Evolutionary conservation across 2,797 vertebrate genomes (phyloP), one percentile per base, ranked within the genome.

Genomic region (Pelochelys cantorii): DNA sequence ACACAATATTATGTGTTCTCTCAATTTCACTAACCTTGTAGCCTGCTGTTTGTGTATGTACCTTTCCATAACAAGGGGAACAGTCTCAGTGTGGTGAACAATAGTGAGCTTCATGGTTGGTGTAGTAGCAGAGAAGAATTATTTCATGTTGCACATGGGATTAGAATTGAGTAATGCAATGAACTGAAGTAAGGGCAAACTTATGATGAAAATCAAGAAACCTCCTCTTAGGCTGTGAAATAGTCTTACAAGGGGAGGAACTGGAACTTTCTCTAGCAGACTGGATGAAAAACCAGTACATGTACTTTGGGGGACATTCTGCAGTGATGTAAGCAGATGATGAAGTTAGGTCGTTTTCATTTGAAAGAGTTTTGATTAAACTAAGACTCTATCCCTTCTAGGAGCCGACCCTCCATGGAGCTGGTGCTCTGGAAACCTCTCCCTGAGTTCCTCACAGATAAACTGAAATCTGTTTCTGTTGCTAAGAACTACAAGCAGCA

Each of bases 401-500:
- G 98, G 98, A 98, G 97, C 96, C 98, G 98, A 93, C 98, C 98
- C 79, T 98, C 98, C 59, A 98, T 98, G 98, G 98, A 98, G 93
- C 96, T 98, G 81, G 98, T 98, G 85, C 97, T 98, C 92, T 98
- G 98, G 98, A 98, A 98, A 96, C 98, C 98, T 90, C 98, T 98
- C 79, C 98, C 98, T 78, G 98, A 98, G 90, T 97, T 98, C 90
- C 97, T 98, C 94, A 91, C 97, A 90, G 97, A 98, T 88, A 98
- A 98, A 97, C 96, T 97, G 93, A 97, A 98, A 92, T 60, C 89
- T 74, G 92, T 95, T 74, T 94, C 95, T 92, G 88, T 93, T 82
- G 78, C 92, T 95, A 98, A 97, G 94, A 97, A 95, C 95, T 96
- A 96, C 92, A 92, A 97, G 81, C 95, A 95, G 93, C 94, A 95